Conservation (phyloP, 2,797 vertebrate genomes). For the Macroramphosus scolopax region DNA sequence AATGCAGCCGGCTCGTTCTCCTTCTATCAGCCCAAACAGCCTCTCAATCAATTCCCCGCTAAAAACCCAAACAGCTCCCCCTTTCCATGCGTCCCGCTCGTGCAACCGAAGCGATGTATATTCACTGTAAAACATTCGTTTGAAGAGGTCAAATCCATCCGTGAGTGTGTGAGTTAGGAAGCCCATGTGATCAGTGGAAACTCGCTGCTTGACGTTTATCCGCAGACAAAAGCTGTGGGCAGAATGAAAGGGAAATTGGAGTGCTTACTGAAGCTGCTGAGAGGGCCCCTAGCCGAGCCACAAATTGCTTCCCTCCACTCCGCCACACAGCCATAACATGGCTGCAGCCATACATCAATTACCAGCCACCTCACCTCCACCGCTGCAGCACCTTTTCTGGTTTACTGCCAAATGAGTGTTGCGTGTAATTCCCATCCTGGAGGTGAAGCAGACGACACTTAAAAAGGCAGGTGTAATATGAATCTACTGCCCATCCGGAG, state of each 20-base stretch:
- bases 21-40: slow-evolving; percentile 52
- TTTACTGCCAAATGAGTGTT: slow-evolving; percentile 54
- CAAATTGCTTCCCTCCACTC: slow-evolving; percentile 68
- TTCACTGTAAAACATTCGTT: slow-evolving; percentile 40
- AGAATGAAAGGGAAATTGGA: slow-evolving; percentile 65
- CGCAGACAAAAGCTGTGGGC: slow-evolving; percentile 62
- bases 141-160: slow-evolving; percentile 40
- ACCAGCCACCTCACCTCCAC: slow-evolving; percentile 56
- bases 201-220: slow-evolving; percentile 61
- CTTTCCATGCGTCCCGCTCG: slow-evolving; percentile 27
- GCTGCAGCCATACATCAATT: slow-evolving; percentile 66
- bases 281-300: slow-evolving; percentile 61
- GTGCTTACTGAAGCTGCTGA: slow-evolving; percentile 54
- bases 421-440: slow-evolving; percentile 32
- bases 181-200: slow-evolving; percentile 55
- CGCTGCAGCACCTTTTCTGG: slow-evolving; percentile 55
- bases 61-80: slow-evolving; percentile 40
- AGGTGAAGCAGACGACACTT: slow-evolving; percentile 34
- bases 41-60: slow-evolving; percentile 33
- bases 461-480: slow-evolving; percentile 52
- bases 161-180: slow-evolving; percentile 38
- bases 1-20: slow-evolving; percentile 42
- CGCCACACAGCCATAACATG: slow-evolving; percentile 55
- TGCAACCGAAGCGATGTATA: slow-evolving; percentile 32
- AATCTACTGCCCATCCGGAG: slow-evolving; percentile 53